Evolutionary conservation across 1,140 invertebrate species (phyloP).

Genomic region (Liolophura sinensis): DNA sequence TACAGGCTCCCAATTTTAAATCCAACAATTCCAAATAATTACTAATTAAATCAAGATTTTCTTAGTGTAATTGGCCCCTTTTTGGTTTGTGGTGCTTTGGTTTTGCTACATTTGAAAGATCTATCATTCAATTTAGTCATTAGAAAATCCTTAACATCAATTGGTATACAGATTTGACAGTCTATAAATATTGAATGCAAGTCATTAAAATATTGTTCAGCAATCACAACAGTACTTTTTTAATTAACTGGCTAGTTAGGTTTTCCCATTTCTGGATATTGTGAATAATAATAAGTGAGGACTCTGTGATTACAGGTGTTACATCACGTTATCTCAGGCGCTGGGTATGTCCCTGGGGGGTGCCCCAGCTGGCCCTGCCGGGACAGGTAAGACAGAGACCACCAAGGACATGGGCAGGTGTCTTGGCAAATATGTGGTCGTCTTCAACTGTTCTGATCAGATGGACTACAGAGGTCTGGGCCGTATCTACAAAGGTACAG

Average conservation of each 20-base stretch:
- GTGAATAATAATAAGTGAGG: neutral
- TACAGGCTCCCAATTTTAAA: no score
- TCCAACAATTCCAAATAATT: no score
- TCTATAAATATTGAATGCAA: no score
- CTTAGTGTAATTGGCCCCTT: no score
- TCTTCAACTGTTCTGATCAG: constrained; percentile 98
- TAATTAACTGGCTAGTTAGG: no score
- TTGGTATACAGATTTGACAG: no score
- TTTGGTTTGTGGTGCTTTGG: no score
- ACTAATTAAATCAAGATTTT: no score
- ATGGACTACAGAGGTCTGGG: constrained; percentile 95
- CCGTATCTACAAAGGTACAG: constrained; percentile 81
- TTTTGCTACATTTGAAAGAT: no score
- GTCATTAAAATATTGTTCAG: no score
- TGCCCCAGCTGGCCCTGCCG: constrained; percentile 92
- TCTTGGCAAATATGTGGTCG: constrained; percentile 95
- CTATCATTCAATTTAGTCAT: no score
- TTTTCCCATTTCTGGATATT: neutral
- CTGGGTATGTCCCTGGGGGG: constrained; percentile 95
- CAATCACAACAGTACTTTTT: no score
- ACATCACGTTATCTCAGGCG: constrained; percentile 94
- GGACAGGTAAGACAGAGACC: constrained; percentile 96
- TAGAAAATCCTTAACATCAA: neutral
- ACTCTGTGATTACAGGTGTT: constrained; percentile 71
- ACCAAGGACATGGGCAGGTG: constrained; percentile 99